Conservation (phyloP, 2,888 invertebrate genomes). For the Tortricodes alternella region DNA sequence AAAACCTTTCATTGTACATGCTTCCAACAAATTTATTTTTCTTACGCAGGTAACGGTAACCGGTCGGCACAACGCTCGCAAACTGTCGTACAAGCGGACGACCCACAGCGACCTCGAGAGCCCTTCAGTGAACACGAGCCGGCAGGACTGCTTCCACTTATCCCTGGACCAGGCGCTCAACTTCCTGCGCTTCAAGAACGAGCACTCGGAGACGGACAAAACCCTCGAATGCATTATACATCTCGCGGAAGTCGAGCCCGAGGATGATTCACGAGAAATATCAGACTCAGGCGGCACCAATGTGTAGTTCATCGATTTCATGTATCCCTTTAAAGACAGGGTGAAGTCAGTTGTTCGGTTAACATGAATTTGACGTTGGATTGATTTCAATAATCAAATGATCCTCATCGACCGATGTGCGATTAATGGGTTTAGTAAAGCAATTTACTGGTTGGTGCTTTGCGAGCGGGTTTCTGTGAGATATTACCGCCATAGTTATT, state of each 20-base stretch:
- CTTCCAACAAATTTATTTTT: no score
- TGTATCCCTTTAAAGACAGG: not conserved
- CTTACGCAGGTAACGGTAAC: conserved; percentile 59
- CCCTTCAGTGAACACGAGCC: conserved; percentile 54
- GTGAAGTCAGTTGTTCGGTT: not conserved
- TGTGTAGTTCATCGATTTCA: not conserved
- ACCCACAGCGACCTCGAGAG: conserved; percentile 74
- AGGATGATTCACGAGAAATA: conserved; percentile 3
- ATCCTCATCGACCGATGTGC: no score
- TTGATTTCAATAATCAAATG: no score
- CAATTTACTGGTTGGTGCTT: no score
- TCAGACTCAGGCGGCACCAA: not conserved
- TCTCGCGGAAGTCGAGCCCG: conserved; percentile 36
- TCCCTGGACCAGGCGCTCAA: conserved; percentile 68
- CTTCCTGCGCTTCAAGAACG: conserved; percentile 61
- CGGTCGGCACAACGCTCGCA: conserved; percentile 59
- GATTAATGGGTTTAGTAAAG: no score
- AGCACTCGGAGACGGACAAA: conserved; percentile 59
- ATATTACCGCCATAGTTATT: no score
- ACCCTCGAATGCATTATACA: conserved; percentile 55
- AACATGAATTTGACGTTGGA: no score
- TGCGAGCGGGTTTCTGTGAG: no score
- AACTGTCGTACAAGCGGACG: conserved; percentile 57
- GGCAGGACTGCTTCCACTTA: conserved; percentile 72
- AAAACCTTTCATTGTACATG: no score